phyloP scores from a whole-genome alignment of 2,797 vertebrate genomes.

The Leptodactylus fallax region DNA sequence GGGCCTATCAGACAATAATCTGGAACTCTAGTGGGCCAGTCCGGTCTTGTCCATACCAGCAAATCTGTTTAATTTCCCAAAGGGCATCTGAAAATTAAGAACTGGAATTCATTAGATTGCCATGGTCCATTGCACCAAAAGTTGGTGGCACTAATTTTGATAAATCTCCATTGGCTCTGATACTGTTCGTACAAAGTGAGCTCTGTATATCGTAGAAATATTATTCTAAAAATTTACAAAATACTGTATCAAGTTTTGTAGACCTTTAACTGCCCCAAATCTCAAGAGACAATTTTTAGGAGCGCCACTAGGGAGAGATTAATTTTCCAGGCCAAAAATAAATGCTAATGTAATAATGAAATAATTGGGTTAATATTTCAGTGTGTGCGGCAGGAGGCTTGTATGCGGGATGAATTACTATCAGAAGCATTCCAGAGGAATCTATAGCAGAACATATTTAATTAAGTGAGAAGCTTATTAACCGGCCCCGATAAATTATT shows the following conservation, averaged over 20 bases:
- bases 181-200: neutral
- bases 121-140: neutral
- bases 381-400: neutral
- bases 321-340: conserved; percentile 7
- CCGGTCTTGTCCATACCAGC: too few relatives aligned
- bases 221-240: too few relatives aligned
- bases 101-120: neutral
- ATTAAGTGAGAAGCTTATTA: conserved; percentile 44
- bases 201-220: too few relatives aligned
- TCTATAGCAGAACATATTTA: conserved; percentile 25
- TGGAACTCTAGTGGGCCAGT: too few relatives aligned
- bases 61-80: neutral
- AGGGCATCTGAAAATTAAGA: neutral
- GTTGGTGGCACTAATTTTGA: neutral
- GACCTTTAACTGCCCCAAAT: neutral
- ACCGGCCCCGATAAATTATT: conserved; percentile 30
- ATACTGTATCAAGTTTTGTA: neutral
- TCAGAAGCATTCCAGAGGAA: conserved; percentile 7
- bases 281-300: neutral
- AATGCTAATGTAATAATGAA: conserved; percentile 1
- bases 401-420: conserved; percentile 8
- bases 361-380: conserved; percentile 27
- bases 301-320: neutral
- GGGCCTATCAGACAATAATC: too few relatives aligned
- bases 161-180: neutral